Evolutionary conservation across 2,888 invertebrate genomes (phyloP).

Genomic region (Agapostemon virescens): DNA sequence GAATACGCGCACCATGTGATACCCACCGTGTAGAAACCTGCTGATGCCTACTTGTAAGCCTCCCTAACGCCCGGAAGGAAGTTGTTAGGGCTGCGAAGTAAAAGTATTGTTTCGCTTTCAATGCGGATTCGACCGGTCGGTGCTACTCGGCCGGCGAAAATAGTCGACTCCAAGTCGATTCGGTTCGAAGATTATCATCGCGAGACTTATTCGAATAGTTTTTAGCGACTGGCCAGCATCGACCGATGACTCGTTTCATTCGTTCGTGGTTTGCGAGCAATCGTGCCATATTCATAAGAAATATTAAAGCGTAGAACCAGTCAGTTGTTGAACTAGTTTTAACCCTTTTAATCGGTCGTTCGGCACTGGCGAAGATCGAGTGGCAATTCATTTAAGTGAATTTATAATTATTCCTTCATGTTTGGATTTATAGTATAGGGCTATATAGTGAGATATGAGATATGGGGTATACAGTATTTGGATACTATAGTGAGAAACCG

Average conservation of each 20-base stretch:
- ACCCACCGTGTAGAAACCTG: constrained; percentile 25
- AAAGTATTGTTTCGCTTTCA: constrained; percentile 36
- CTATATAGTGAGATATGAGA: no score
- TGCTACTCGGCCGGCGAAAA: not conserved
- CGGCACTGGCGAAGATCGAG: no score
- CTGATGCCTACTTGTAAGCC: constrained; percentile 27
- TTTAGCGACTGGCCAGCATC: no score
- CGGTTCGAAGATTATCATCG: not conserved
- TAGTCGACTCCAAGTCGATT: not conserved
- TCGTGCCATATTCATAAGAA: no score
- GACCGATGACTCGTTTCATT: no score
- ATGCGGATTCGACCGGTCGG: not conserved
- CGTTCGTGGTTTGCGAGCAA: no score
- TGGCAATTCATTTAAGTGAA: no score
- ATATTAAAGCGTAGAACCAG: not conserved
- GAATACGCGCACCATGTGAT: constrained; percentile 67
- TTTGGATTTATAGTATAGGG: no score
- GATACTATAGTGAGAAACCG: no score
- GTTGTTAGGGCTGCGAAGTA: constrained; percentile 36
- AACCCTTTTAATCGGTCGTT: not conserved
- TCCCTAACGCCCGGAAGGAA: constrained; percentile 44
- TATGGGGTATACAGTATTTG: no score
- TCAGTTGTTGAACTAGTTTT: not conserved
- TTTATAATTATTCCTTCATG: no score
- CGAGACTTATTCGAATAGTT: no score